These are phyloP conservation scores for Blomia tropicalis DNA, from an alignment of 2,888 invertebrate species.

Conservation along the genomic window DNA sequence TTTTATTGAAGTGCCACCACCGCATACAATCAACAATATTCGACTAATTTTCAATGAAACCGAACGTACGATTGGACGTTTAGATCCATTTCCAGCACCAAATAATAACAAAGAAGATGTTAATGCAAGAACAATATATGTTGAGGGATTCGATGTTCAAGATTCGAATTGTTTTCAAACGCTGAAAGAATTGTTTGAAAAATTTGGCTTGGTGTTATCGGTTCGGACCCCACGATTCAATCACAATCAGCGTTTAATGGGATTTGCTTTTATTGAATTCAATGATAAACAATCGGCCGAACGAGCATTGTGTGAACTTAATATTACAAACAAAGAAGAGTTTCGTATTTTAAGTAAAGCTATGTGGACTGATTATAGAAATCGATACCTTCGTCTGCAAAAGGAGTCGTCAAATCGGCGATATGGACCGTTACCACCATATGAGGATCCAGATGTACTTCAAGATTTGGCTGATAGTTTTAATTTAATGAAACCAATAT, in stretches of 20 bases:
- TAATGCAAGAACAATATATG: background rate
- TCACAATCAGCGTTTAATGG: background rate
- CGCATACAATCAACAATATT: background rate
- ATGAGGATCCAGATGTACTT: background rate
- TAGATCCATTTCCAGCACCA: background rate
- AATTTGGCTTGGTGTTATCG: background rate
- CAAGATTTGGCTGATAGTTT: background rate
- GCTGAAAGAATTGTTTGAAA: background rate
- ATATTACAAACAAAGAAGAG: background rate
- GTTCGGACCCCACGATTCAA: background rate
- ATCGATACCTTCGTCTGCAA: background rate
- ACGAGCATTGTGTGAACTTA: background rate
- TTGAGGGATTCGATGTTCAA: background rate
- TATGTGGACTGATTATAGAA: background rate
- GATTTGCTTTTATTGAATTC: background rate
- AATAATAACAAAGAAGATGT: background rate
- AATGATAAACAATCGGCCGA: background rate
- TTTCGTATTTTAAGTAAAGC: background rate
- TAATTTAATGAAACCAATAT: background rate
- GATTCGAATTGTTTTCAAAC: background rate
- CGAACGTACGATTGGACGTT: background rate
- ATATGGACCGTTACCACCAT: background rate
- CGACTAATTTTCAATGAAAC: background rate
- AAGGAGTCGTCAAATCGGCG: background rate
- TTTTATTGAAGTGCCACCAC: background rate